Evolutionary conservation across 2,797 vertebrate species (phyloP).

Genomic region (Agapornis canus): DNA sequence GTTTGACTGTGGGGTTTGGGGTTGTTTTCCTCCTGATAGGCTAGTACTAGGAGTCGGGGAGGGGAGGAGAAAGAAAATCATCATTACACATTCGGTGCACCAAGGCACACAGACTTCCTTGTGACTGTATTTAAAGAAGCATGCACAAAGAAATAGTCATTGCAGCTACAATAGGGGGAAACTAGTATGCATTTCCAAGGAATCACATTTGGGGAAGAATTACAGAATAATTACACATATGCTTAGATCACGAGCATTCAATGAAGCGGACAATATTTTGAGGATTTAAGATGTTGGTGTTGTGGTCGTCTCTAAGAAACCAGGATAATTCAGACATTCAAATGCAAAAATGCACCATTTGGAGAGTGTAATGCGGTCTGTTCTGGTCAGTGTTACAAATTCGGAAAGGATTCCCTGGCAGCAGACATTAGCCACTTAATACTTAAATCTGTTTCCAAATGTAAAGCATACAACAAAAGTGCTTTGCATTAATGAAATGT

Average conservation of each 20-base stretch:
- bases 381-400: constrained; percentile 86
- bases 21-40: neutral
- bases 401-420: constrained; percentile 83
- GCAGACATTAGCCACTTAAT: constrained; percentile 85
- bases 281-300: constrained; percentile 93
- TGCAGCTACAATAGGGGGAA: constrained; percentile 82
- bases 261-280: constrained; percentile 88
- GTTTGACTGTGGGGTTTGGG: neutral
- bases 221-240: constrained; percentile 93
- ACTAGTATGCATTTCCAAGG: constrained; percentile 85
- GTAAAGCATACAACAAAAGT: constrained; percentile 86
- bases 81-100: constrained; percentile 76
- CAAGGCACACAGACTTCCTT: constrained; percentile 80
- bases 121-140: constrained; percentile 81
- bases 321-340: constrained; percentile 88
- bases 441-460: constrained; percentile 87
- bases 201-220: constrained; percentile 89
- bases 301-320: constrained; percentile 87
- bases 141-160: constrained; percentile 88
- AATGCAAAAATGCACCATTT: constrained; percentile 88
- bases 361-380: constrained; percentile 88
- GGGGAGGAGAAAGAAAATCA: constrained; percentile 21
- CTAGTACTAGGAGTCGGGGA: constrained; percentile 48
- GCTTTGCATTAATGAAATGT: constrained; percentile 79
- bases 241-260: constrained; percentile 87